Conservation (phyloP, 2,888 invertebrate genomes). For the Cyrtodaria siliqua region DNA sequence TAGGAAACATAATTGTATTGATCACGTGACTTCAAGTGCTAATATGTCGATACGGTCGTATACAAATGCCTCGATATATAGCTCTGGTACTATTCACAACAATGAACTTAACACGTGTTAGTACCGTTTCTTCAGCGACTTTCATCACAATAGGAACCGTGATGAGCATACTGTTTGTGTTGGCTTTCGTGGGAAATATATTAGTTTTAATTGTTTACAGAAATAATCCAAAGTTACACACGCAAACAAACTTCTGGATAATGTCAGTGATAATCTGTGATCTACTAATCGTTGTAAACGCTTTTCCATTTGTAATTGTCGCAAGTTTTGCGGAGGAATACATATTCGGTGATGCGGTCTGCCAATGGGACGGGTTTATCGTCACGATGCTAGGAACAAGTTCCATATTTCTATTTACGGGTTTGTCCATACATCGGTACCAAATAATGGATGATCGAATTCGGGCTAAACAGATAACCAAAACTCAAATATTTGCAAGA, state of each 20-base stretch:
- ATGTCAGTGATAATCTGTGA: conserved; percentile 38
- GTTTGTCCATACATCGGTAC: conserved; percentile 42
- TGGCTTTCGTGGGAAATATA: conserved; percentile 31
- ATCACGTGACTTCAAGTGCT: too few relatives aligned
- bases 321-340: conserved; percentile 42
- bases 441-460: conserved; percentile 14
- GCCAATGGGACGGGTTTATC: conserved; percentile 51
- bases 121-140: too few relatives aligned
- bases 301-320: conserved; percentile 40
- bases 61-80: too few relatives aligned
- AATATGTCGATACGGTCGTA: too few relatives aligned
- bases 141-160: conserved; percentile 27
- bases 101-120: too few relatives aligned
- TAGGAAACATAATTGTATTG: too few relatives aligned
- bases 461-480: background rate
- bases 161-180: conserved; percentile 29
- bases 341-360: conserved; percentile 31
- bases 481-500: background rate
- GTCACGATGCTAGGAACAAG: conserved; percentile 41
- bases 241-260: conserved; percentile 47
- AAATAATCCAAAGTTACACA: conserved; percentile 22
- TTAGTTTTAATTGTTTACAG: conserved; percentile 26
- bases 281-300: conserved; percentile 46
- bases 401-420: conserved; percentile 39
- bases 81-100: too few relatives aligned